A percentile compares a stretch with the other conserved stretches of the same genome.
These are phyloP conservation scores for Apis mellifera DNA, from an alignment of 1,140 invertebrate species.

Conservation along the genomic window Amel_HAv3.1 CM009946.2:3534001-3534500, in stretches of 20 bases:
- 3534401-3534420: constrained; percentile 64
- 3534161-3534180: constrained; percentile 40
- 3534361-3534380: constrained; percentile 54
- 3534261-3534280: background rate
- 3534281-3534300: constrained; percentile 8
- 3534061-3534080: background rate
- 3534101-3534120: constrained; percentile 63
- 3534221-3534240: background rate
- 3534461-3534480: constrained; percentile 56
- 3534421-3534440: constrained; percentile 48
- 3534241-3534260: background rate
- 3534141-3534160: constrained; percentile 52
- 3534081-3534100: constrained; percentile 39
- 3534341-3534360: too few species aligned
- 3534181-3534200: constrained; percentile 38
- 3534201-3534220: constrained; percentile 68
- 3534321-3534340: background rate
- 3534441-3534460: constrained; percentile 69
- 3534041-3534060: constrained; percentile 2
- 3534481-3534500: constrained; percentile 69
- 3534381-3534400: constrained; percentile 39
- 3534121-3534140: constrained; percentile 57
- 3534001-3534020: background rate
- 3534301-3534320: background rate
- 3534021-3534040: constrained; percentile 25